These are phyloP conservation scores for Prunella fulvescens DNA, from an alignment of 2,113 vertebrate genomes.

Conservation along the genomic window DNA sequence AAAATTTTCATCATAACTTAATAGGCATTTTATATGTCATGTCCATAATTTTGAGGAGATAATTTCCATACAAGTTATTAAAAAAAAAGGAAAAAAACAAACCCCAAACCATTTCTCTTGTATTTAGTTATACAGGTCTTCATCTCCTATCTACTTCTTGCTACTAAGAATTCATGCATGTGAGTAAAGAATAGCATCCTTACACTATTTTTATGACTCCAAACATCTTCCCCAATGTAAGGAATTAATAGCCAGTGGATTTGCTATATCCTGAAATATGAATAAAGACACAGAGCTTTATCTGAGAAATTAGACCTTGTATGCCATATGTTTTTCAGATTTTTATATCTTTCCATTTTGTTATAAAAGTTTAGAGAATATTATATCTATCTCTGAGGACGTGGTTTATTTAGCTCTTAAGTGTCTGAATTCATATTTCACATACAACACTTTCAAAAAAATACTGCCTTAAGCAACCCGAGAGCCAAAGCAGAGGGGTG, in stretches of 20 bases:
- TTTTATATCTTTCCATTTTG: background rate
- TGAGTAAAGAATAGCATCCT: background rate
- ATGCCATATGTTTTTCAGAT: background rate
- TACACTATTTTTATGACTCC: background rate
- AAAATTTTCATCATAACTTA: conserved; percentile 33
- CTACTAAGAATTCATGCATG: background rate
- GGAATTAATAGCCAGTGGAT: background rate
- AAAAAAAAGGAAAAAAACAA: background rate
- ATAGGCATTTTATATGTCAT: background rate
- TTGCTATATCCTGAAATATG: background rate
- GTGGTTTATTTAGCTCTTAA: background rate
- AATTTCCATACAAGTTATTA: background rate
- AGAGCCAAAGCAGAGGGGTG: background rate
- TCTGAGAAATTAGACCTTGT: background rate
- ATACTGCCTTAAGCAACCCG: background rate
- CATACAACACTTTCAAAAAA: background rate
- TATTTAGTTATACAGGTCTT: background rate
- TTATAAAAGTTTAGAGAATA: background rate
- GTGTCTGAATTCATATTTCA: background rate
- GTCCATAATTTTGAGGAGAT: background rate
- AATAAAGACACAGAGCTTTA: background rate
- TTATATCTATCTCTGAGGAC: background rate
- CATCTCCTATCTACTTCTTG: background rate
- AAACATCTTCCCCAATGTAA: background rate
- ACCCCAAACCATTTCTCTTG: background rate